A percentile compares a stretch with the other conserved stretches of the same genome.
These are phyloP conservation scores for Peromyscus californicus DNA, from an alignment of 2,113 vertebrate species.

Conservation along the genomic window DNA sequence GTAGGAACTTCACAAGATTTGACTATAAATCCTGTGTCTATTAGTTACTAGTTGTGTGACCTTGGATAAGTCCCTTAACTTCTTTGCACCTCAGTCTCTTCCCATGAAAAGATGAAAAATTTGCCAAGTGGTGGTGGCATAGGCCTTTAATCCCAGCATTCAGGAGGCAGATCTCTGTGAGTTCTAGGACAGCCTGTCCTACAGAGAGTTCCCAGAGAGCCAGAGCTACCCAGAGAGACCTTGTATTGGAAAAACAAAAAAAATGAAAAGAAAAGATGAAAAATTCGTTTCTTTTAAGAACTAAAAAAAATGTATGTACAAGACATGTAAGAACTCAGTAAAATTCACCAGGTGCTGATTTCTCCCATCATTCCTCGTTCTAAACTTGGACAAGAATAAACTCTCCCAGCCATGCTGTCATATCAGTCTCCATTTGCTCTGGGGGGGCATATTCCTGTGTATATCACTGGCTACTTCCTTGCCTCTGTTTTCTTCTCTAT, in stretches of 20 bases:
- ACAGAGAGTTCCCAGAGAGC: background rate
- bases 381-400: background rate
- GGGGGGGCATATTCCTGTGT: background rate
- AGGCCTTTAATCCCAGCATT: background rate
- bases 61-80: background rate
- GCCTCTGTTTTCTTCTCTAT: background rate
- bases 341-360: background rate
- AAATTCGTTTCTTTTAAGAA: background rate
- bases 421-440: background rate
- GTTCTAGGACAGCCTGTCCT: background rate
- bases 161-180: background rate
- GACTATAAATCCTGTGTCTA: background rate
- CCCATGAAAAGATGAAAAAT: background rate
- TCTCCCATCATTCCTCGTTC: background rate
- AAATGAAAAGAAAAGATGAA: background rate
- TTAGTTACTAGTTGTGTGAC: background rate
- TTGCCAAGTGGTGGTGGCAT: background rate
- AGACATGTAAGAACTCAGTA: background rate
- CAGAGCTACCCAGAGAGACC: background rate
- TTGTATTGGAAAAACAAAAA: background rate
- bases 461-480: background rate
- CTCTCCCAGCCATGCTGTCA: background rate
- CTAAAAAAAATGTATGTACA: background rate
- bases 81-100: constrained; percentile 5
- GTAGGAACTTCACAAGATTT: background rate